These are phyloP conservation scores for Stigmatopora nigra DNA, from an alignment of 2,113 vertebrate genomes.

Conservation along the genomic window DNA sequence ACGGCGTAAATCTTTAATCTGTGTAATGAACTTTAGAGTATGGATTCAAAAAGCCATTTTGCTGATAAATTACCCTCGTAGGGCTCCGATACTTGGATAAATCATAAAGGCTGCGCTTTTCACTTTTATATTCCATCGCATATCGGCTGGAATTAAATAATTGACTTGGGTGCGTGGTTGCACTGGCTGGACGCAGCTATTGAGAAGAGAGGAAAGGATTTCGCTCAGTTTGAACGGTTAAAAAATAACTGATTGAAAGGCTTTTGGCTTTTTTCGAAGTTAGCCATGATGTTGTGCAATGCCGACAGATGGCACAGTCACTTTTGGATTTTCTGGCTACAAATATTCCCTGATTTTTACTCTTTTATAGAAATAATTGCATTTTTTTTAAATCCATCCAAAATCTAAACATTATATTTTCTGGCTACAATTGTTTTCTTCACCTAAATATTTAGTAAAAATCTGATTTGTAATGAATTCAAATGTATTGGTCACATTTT, in stretches of 20 bases:
- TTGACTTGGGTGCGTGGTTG: conserved; percentile 50
- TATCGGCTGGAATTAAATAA: conserved; percentile 63
- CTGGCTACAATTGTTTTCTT: too few relatives aligned
- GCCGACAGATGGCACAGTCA: not conserved
- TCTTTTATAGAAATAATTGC: too few relatives aligned
- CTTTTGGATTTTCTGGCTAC: not conserved
- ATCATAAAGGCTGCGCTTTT: conserved; percentile 54
- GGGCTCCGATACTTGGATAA: conserved; percentile 58
- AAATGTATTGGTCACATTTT: not conserved
- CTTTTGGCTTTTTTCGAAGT: not conserved
- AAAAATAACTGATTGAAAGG: conserved; percentile 20
- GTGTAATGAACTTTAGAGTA: conserved; percentile 69
- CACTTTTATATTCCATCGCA: conserved; percentile 47
- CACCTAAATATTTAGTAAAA: too few relatives aligned
- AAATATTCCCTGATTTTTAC: too few relatives aligned
- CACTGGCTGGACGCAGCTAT: conserved; percentile 33
- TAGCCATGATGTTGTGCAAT: not conserved
- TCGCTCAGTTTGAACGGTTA: conserved; percentile 30
- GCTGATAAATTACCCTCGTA: conserved; percentile 59
- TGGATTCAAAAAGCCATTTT: conserved; percentile 66
- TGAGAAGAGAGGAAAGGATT: conserved; percentile 55
- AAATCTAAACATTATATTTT: too few relatives aligned
- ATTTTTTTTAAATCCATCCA: too few relatives aligned
- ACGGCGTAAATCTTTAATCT: conserved; percentile 67
- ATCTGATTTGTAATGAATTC: too few relatives aligned